A percentile compares a stretch with the other conserved stretches of the same genome.
These are phyloP conservation scores for Hesperia comma DNA, from an alignment of 2,888 invertebrate genomes.

Conservation along the genomic window DNA sequence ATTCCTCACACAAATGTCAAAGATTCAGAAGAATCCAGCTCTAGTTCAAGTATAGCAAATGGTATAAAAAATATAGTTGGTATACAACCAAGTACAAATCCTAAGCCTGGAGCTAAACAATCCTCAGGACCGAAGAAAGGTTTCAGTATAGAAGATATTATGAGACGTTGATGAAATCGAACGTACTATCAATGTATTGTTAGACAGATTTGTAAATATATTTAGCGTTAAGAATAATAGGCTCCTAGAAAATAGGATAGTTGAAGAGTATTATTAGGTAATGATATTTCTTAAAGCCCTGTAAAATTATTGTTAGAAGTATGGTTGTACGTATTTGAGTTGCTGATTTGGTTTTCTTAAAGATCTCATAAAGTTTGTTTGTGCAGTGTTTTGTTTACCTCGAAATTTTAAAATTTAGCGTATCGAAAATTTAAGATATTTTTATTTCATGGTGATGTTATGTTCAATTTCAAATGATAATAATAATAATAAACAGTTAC, in stretches of 20 bases:
- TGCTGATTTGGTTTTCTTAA: conserved; percentile 83
- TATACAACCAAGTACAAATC: conserved; percentile 73
- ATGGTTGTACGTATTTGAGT: conserved; percentile 73
- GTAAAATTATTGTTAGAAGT: conserved; percentile 64
- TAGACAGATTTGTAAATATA: conserved; percentile 47
- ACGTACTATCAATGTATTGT: conserved; percentile 41
- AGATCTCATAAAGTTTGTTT: conserved; percentile 84
- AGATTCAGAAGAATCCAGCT: conserved; percentile 61
- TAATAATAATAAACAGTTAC: conserved; percentile 29
- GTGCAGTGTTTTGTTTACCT: conserved; percentile 84
- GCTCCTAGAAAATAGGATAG: conserved; percentile 23
- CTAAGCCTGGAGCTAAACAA: conserved; percentile 83
- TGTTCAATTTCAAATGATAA: conserved; percentile 55
- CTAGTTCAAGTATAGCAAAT: conserved; percentile 68
- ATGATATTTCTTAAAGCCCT: conserved; percentile 51
- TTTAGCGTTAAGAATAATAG: conserved; percentile 25
- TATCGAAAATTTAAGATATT: conserved; percentile 61
- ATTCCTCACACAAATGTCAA: conserved; percentile 53
- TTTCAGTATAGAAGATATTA: conserved; percentile 95
- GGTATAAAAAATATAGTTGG: conserved; percentile 82
- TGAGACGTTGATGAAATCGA: conserved; percentile 87
- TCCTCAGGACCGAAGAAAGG: conserved; percentile 89
- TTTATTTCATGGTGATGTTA: conserved; percentile 57
- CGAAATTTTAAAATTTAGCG: conserved; percentile 78
- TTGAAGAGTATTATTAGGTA: conserved; percentile 78